Evolutionary conservation across 1,140 invertebrate genomes (phyloP).

Genomic region (Cyphomyrmex costatus): DNA sequence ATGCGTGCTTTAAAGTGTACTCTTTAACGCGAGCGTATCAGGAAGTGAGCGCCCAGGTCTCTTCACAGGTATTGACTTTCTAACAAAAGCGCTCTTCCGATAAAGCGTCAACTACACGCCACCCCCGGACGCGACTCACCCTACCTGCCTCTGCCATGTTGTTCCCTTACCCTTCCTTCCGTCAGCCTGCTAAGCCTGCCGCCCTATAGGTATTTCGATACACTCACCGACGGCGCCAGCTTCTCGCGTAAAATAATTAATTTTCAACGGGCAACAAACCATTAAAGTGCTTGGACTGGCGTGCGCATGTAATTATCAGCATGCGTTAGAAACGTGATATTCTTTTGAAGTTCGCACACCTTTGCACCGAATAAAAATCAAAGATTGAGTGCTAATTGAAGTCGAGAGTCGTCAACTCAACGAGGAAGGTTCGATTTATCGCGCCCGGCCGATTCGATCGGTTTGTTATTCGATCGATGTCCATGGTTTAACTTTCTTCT

Average conservation of each 20-base stretch:
- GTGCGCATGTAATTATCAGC: conserved; percentile 52
- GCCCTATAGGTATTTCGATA: conserved; percentile 58
- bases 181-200: neutral
- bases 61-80: conserved; percentile 70
- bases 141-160: conserved; percentile 25
- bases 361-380: conserved; percentile 34
- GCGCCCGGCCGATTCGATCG: too few species aligned
- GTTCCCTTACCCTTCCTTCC: conserved; percentile 8
- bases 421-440: conserved; percentile 10
- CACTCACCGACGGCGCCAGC: conserved; percentile 14
- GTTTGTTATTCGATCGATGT: conserved; percentile 19
- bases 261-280: conserved; percentile 56
- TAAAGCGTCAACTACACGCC: conserved; percentile 65
- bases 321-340: conserved; percentile 49
- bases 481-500: neutral
- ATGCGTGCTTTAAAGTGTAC: conserved; percentile 63
- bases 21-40: conserved; percentile 64
- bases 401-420: conserved; percentile 41
- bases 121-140: conserved; percentile 47
- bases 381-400: conserved; percentile 46
- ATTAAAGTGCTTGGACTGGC: conserved; percentile 27
- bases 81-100: conserved; percentile 64
- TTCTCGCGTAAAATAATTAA: conserved; percentile 59
- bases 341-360: conserved; percentile 28
- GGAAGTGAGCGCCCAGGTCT: conserved; percentile 60